Conservation (phyloP, 1,140 invertebrate genomes). For the Nasonia vitripennis region DNA sequence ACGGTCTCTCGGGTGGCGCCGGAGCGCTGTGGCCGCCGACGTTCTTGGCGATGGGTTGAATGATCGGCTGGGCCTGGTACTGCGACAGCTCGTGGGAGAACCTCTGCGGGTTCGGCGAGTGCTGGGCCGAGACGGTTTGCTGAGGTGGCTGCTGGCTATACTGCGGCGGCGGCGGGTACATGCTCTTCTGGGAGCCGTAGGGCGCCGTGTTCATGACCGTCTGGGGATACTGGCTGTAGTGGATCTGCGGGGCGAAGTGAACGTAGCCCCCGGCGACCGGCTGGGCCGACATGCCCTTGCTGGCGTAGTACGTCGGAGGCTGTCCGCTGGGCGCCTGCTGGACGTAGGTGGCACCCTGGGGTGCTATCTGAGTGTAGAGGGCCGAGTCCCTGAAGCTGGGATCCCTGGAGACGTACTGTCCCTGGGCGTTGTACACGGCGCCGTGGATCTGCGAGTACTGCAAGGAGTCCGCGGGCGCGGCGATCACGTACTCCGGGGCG, state of each 20-base stretch:
- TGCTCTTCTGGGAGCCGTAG: conserved; percentile 62
- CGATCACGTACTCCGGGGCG: conserved; percentile 61
- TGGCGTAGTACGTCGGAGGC: conserved; percentile 65
- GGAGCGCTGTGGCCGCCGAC: conserved; percentile 60
- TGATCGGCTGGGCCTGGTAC: conserved; percentile 71
- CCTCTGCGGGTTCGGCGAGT: conserved; percentile 70
- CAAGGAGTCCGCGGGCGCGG: conserved; percentile 59
- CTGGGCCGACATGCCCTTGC: conserved; percentile 60
- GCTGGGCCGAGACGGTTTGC: conserved; percentile 67
- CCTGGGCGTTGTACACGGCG: conserved; percentile 25
- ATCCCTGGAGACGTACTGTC: conserved; percentile 67
- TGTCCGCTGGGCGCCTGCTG: conserved; percentile 63
- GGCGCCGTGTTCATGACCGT: conserved; percentile 68
- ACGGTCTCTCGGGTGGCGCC: conserved; percentile 59
- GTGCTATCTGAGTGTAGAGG: conserved; percentile 61
- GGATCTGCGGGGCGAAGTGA: conserved; percentile 62
- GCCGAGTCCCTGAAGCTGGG: conserved; percentile 64
- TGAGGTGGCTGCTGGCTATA: conserved; percentile 60
- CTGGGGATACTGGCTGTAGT: conserved; percentile 70
- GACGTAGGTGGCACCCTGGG: conserved; percentile 3
- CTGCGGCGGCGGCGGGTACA: conserved; percentile 63
- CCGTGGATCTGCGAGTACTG: conserved; percentile 69
- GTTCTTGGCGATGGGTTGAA: conserved; percentile 72
- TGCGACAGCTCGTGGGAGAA: conserved; percentile 69
- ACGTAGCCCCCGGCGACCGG: conserved; percentile 63